Evolutionary conservation across 2,797 vertebrate genomes (phyloP).

Genomic region (Hippopotamyrus pictus): DNA sequence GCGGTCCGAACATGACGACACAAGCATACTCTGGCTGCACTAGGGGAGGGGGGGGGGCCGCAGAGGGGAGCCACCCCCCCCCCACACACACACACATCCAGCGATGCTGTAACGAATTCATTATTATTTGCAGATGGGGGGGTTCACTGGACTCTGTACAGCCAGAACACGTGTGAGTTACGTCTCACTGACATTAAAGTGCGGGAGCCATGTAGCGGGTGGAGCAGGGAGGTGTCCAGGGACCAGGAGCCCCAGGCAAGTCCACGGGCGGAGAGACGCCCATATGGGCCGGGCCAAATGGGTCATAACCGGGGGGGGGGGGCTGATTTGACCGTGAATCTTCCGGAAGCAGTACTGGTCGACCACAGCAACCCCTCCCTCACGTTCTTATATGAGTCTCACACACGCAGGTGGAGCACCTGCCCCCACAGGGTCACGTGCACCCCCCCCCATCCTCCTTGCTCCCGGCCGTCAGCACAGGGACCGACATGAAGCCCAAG

Average conservation of each 20-base stretch:
- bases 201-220: background rate
- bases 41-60: background rate
- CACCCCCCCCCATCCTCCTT: background rate
- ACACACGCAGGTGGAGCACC: background rate
- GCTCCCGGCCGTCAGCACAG: background rate
- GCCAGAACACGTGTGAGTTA: conserved; percentile 32
- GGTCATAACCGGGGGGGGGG: background rate
- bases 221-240: background rate
- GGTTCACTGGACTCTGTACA: background rate
- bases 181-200: conserved; percentile 39
- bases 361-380: background rate
- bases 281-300: conserved; percentile 29
- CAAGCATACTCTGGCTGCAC: background rate
- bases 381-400: conserved; percentile 1
- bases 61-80: background rate
- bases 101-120: conserved; percentile 16
- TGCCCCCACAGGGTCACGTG: background rate
- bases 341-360: background rate
- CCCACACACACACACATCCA: too few species aligned
- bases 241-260: conserved; percentile 27
- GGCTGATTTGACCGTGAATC: background rate
- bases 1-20: background rate
- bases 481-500: background rate
- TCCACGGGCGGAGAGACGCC: conserved; percentile 27
- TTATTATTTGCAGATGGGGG: conserved; percentile 31